phyloP scores from a whole-genome alignment of 2,797 vertebrate species.

The Cottoperca gobio region DNA sequence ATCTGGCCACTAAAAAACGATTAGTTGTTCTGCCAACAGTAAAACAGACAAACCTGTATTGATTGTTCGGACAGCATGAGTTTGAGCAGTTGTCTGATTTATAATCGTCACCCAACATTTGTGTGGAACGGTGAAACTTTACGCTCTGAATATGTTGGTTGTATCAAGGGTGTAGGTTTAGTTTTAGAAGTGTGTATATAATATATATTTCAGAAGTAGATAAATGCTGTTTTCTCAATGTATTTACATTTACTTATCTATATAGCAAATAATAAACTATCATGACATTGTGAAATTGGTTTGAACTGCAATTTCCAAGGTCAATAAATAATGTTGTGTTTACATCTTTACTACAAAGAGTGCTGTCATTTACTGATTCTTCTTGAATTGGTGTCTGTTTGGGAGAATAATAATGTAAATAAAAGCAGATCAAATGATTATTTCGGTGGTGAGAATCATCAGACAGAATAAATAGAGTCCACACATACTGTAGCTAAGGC shows the following conservation, averaged over 20 bases:
- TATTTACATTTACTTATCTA: not conserved
- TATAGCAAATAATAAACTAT: not conserved
- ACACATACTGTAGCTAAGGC: no score
- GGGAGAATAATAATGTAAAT: no score
- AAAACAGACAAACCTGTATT: conserved; percentile 15
- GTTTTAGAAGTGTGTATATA: not conserved
- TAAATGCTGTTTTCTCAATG: not conserved
- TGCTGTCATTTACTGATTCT: no score
- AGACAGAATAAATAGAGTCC: no score
- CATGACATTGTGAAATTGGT: not conserved
- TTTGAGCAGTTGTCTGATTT: conserved; percentile 6
- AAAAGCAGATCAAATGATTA: not conserved
- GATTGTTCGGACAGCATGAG: conserved; percentile 9
- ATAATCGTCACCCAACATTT: conserved; percentile 9
- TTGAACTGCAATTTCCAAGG: not conserved
- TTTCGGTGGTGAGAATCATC: not conserved
- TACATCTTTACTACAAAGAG: not conserved
- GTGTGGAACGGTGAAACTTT: not conserved
- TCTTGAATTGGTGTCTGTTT: no score
- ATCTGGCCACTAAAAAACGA: not conserved
- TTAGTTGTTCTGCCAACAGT: not conserved
- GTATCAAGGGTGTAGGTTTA: not conserved
- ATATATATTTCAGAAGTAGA: not conserved
- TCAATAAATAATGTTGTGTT: not conserved
- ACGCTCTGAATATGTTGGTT: not conserved